phyloP scores from a whole-genome alignment of 2,797 vertebrate genomes.

The Allobates femoralis region DNA sequence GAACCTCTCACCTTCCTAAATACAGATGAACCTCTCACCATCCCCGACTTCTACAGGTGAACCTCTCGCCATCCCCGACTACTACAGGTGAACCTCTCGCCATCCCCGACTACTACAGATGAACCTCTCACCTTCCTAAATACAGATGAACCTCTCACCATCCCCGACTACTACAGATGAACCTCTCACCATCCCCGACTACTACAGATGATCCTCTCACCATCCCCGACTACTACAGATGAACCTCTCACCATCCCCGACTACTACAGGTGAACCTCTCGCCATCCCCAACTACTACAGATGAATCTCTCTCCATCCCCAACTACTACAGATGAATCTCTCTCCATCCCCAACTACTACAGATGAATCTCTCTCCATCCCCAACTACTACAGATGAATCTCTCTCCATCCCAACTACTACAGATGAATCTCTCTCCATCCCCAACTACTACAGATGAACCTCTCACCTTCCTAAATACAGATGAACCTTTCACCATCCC shows the following conservation, averaged over 20 bases:
- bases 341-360: too few relatives aligned
- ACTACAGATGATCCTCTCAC: background rate
- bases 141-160: background rate
- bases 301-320: background rate
- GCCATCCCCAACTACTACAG: too few relatives aligned
- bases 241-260: background rate
- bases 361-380: background rate
- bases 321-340: background rate
- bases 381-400: too few relatives aligned
- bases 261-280: background rate
- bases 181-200: background rate
- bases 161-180: too few relatives aligned
- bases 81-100: background rate
- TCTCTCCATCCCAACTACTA: background rate
- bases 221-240: too few relatives aligned
- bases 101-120: too few relatives aligned
- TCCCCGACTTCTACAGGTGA: too few relatives aligned
- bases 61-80: background rate
- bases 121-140: background rate
- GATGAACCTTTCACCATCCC: background rate
- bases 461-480: background rate
- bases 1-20: background rate
- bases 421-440: background rate
- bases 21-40: background rate
- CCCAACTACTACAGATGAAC: background rate